Evolutionary conservation across 2,797 vertebrate species (phyloP), one percentile per base, ranked within the genome.

Genomic region (Onychomys leucogaster): DNA sequence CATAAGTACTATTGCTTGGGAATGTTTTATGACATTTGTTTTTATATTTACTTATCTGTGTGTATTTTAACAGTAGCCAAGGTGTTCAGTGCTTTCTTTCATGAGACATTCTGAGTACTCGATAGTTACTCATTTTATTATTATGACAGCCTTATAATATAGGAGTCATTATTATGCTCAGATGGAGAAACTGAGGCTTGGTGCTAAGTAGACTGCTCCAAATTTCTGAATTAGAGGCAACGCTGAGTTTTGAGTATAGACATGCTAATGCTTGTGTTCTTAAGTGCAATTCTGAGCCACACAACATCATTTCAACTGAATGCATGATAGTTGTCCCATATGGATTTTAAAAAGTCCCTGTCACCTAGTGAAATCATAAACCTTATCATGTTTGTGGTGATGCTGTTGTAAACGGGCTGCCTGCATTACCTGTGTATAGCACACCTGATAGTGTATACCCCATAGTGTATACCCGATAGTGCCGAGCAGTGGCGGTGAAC

Each of bases 201-300:
- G 37, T 94, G 69, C 91, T 75, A 81, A 67, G 37, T 55, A 82
- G 55, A 34, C 23, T 80, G 63, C 41, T 65, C 32, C 75, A 69
- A 27, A 89, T 81, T 37, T 80, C 76, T 73, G 55, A 82, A 55
- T 94, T 89, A 85, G 76, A 87, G 63, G 63, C 61, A 88, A 46
- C 73, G 86, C 37, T 93, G 55, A n/a, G 55, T 80, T 91, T 69
- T 88, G 49, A 84, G 37, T 67, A 43, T 63, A 78, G 46, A 41
- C 41, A 32, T 29, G 49, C 12, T 32, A 41, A 52, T 57, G 77
- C 46, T 75, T 81, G 21, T 82, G 21, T 17, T 92, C 34, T 55
- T 78, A 76, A 63, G 7, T 86, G 65, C 34, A 55, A 3, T 52
- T 41, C 52, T 5, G n/a, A 57, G 49, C 49, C 19, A 57, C 63